These are phyloP conservation scores for Sphecodes monilicornis DNA, from an alignment of 2,888 invertebrate species.

Conservation along the genomic window DNA sequence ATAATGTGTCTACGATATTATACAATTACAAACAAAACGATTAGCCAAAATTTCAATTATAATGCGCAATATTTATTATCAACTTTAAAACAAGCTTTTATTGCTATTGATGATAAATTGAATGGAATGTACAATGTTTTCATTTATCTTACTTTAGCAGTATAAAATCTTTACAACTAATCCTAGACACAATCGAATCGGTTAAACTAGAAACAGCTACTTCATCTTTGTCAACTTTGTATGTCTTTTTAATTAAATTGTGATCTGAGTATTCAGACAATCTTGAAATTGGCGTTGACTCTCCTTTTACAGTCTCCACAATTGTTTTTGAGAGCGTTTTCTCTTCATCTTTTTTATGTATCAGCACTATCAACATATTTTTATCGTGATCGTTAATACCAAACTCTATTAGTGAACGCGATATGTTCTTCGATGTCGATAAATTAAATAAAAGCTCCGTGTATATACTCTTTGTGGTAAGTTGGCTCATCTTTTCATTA, in stretches of 20 bases:
- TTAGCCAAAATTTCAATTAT: not conserved
- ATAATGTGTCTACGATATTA: conserved; percentile 7
- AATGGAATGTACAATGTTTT: conserved; percentile 4
- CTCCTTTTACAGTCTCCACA: conserved; percentile 86
- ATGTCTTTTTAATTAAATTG: conserved; percentile 86
- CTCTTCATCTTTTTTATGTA: conserved; percentile 80
- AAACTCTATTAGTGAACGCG: conserved; percentile 88
- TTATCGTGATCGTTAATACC: conserved; percentile 86
- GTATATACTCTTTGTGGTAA: conserved; percentile 88
- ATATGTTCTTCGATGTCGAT: conserved; percentile 89
- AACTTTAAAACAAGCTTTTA: conserved; percentile 17
- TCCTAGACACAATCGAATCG: conserved; percentile 88
- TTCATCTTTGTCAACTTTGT: conserved; percentile 87
- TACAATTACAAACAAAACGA: not conserved
- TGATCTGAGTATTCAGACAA: conserved; percentile 85
- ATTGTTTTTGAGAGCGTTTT: conserved; percentile 79
- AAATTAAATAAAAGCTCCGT: conserved; percentile 90
- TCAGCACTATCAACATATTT: conserved; percentile 84
- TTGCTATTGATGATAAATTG: conserved; percentile 13
- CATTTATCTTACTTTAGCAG: conserved; percentile 72
- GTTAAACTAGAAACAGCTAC: conserved; percentile 84
- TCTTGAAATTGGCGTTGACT: conserved; percentile 85
- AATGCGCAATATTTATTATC: conserved; percentile 16
- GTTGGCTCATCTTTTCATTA: conserved; percentile 84
- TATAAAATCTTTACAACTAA: conserved; percentile 88